Conservation (phyloP, 2,797 vertebrate species). For the Trachurus trachurus region DNA sequence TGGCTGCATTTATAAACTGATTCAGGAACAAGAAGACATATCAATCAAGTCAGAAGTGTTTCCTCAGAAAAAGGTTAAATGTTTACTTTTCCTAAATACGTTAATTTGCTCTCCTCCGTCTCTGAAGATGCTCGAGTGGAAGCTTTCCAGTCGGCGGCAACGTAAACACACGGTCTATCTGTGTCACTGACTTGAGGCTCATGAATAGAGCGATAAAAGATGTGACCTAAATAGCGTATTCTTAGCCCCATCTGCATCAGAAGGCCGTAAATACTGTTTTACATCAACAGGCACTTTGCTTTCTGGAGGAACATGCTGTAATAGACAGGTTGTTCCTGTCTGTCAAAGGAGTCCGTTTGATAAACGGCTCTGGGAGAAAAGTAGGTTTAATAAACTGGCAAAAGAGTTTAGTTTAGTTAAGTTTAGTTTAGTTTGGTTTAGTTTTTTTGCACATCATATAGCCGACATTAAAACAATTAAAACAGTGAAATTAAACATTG, state of each 20-base stretch:
- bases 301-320: conserved; percentile 11
- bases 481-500: too few species aligned
- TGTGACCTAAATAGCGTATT: conserved; percentile 65
- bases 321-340: not conserved
- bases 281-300: conserved; percentile 5
- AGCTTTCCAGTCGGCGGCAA: conserved; percentile 17
- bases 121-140: conserved; percentile 5
- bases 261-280: conserved; percentile 24
- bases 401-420: too few species aligned
- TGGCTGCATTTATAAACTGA: too few species aligned
- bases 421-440: too few species aligned
- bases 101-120: not conserved
- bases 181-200: conserved; percentile 37
- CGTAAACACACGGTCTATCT: conserved; percentile 36
- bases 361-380: not conserved
- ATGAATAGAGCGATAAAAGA: conserved; percentile 33
- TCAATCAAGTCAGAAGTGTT: too few species aligned
- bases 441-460: too few species aligned
- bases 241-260: conserved; percentile 27
- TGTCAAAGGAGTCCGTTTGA: not conserved
- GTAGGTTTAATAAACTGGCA: too few species aligned
- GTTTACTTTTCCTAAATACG: not conserved
- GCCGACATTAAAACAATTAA: too few species aligned
- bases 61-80: not conserved
- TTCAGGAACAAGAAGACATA: too few species aligned